phyloP scores from a whole-genome alignment of 2,113 vertebrate genomes.

The Sphyrna mokarran region DNA sequence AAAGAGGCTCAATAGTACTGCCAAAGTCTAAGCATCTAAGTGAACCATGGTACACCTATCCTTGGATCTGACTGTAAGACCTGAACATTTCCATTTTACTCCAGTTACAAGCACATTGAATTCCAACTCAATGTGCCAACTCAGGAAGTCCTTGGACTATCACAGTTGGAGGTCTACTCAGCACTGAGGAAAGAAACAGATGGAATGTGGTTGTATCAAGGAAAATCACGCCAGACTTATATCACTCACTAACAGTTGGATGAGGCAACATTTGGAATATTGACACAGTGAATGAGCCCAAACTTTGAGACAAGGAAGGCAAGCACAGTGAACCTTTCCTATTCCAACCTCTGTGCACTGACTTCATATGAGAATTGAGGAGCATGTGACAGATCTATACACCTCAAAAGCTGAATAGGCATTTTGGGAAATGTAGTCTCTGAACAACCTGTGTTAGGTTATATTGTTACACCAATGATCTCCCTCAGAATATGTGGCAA shows the following conservation, averaged over 20 bases:
- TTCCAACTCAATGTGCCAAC: background rate
- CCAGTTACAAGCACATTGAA: background rate
- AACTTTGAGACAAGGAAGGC: background rate
- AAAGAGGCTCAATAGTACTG: background rate
- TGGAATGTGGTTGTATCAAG: background rate
- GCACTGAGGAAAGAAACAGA: background rate
- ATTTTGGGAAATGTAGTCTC: background rate
- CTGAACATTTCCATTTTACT: background rate
- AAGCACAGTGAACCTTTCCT: background rate
- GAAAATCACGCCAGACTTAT: background rate
- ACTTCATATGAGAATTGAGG: background rate
- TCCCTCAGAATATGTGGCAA: background rate
- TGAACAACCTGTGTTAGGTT: background rate
- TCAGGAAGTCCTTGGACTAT: background rate
- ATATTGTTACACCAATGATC: background rate
- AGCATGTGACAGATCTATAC: background rate
- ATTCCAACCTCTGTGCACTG: background rate
- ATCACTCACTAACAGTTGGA: background rate
- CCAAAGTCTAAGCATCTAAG: background rate
- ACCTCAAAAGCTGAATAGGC: background rate
- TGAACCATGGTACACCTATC: background rate
- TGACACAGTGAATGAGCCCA: background rate
- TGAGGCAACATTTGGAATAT: background rate
- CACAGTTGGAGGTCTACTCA: background rate
- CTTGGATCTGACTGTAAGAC: background rate